phyloP scores from a whole-genome alignment of 2,888 invertebrate species.

The Lingula anatina region DNA sequence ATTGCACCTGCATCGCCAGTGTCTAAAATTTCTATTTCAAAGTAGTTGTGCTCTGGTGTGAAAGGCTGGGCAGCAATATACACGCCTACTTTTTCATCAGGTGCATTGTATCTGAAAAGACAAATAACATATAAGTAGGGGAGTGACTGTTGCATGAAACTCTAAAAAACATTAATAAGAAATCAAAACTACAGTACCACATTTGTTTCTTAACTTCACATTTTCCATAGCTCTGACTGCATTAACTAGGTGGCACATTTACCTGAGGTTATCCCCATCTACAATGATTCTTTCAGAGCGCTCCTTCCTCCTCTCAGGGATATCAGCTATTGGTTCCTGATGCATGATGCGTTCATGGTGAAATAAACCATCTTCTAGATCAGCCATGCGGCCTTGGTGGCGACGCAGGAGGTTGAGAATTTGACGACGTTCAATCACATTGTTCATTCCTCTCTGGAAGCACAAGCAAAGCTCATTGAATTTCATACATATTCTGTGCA shows the following conservation, averaged over 20 bases:
- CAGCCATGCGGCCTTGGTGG: too few species aligned
- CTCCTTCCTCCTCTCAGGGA: conserved; percentile 19
- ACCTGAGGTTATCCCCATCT: conserved; percentile 42
- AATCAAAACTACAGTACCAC: background rate
- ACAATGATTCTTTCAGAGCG: conserved; percentile 30
- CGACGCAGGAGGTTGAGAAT: too few species aligned
- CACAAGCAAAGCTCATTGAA: too few species aligned
- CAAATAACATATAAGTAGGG: background rate
- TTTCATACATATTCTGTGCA: too few species aligned
- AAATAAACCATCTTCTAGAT: too few species aligned
- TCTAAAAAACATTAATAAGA: background rate
- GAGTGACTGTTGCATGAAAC: background rate
- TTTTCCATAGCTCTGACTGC: background rate
- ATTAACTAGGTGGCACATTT: background rate
- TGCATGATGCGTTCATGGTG: too few species aligned
- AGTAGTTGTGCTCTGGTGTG: conserved; percentile 46
- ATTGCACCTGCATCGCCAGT: conserved; percentile 43
- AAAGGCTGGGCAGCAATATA: conserved; percentile 47
- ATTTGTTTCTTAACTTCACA: background rate
- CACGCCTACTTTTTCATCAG: conserved; percentile 44
- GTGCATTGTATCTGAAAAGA: conserved; percentile 43
- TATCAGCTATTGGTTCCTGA: too few species aligned
- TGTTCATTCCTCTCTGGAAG: too few species aligned
- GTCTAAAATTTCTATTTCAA: conserved; percentile 51
- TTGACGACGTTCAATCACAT: too few species aligned